Evolutionary conservation across 2,888 invertebrate genomes (phyloP).

Genomic region (Pyrrhosoma nymphula): DNA sequence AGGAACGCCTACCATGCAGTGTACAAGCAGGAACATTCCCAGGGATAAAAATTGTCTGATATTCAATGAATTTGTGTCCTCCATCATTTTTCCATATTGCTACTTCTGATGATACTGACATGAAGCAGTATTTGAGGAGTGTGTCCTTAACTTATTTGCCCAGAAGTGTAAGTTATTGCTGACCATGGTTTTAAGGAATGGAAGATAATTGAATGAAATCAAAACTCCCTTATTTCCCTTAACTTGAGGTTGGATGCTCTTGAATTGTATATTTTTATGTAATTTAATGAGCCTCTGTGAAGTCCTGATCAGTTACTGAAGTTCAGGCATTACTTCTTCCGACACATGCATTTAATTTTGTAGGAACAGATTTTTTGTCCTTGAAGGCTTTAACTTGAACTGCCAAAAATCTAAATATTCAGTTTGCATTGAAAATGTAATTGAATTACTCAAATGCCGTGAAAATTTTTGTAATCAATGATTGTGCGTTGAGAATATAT

Average conservation of each 20-base stretch:
- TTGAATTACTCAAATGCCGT: not conserved
- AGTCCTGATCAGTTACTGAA: not conserved
- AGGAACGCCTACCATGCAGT: conserved; percentile 99
- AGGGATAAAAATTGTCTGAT: conserved; percentile 74
- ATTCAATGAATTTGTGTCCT: not conserved
- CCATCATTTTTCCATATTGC: not conserved
- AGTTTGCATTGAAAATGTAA: not conserved
- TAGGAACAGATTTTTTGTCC: not conserved
- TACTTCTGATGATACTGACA: not conserved
- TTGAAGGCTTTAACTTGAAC: not conserved
- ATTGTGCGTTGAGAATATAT: not conserved
- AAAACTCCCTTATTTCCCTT: not conserved
- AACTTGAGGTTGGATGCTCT: not conserved
- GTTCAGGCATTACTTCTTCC: not conserved
- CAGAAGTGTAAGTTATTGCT: not conserved
- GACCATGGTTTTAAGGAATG: not conserved
- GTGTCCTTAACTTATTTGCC: not conserved
- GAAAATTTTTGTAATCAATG: not conserved
- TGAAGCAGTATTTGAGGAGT: not conserved
- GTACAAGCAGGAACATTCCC: conserved; percentile 91
- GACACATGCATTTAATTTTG: not conserved
- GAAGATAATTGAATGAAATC: not conserved
- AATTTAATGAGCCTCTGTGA: not conserved
- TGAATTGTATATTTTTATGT: not conserved
- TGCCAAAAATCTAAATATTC: not conserved